Conservation (phyloP, 2,888 invertebrate species). For the Pardosa pseudoannulata region DNA sequence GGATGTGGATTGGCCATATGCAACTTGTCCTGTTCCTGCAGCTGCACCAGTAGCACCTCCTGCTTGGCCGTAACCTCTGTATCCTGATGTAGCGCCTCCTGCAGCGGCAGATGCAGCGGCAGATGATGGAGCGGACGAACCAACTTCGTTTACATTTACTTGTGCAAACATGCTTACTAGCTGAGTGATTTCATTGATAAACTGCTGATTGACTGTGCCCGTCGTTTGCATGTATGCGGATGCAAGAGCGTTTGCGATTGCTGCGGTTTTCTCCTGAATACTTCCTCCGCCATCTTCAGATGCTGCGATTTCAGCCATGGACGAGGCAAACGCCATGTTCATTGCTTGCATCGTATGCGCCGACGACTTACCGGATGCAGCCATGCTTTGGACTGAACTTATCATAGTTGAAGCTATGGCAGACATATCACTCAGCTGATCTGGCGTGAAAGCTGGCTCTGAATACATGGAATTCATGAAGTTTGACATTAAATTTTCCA, state of each 20-base stretch:
- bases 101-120: too few relatives aligned
- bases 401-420: constrained; percentile 18
- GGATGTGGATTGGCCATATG: too few relatives aligned
- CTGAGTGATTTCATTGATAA: constrained; percentile 15
- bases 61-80: background rate
- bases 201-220: background rate
- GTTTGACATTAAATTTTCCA: background rate
- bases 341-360: constrained; percentile 23
- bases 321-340: constrained; percentile 46
- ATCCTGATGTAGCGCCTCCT: background rate
- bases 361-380: background rate
- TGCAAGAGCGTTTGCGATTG: background rate
- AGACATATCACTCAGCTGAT: constrained; percentile 25
- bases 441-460: background rate
- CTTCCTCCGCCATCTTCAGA: background rate
- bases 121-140: too few relatives aligned
- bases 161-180: constrained; percentile 31
- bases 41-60: background rate
- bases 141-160: constrained; percentile 12
- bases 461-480: background rate
- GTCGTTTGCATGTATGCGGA: constrained; percentile 33
- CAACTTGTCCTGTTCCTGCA: too few relatives aligned
- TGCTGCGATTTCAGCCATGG: constrained; percentile 32
- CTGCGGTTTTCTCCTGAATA: background rate
- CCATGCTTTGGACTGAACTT: constrained; percentile 13